Base-by-base conservation (phyloP, 2,888 invertebrate genomes). In the Plagiodera versicolora region DNA sequence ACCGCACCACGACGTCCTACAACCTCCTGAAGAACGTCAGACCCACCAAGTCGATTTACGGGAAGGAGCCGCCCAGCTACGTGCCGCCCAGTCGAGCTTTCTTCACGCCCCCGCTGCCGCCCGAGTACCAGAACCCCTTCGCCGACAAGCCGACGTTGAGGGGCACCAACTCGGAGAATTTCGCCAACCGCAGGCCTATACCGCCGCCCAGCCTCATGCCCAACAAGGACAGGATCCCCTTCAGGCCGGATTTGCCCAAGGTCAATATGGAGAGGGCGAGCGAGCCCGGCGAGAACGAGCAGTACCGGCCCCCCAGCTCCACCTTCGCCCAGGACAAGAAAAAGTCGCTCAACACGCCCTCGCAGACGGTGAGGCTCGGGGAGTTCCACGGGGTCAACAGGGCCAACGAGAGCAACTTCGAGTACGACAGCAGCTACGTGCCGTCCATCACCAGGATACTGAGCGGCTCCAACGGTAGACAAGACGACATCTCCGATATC, bases 141-240 rank as follows among this genome's bases (percentile, higher is more conserved):
- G 92, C 92, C n/a, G 92, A 93, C 77, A 93, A 92, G 79, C 93
- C 93, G 54, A 94, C 93, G 49, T 82, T 94, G 61, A 85, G 93
- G 72, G 79, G 80, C 16, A 86, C 86, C 46, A 86, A 86, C 77
- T 85, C 86, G 51, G 86, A 86, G 69, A 84, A 83, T 71, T 88
- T 87, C 74, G 86, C 86, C 68, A 89, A 89, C 76, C 82, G 91
- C 65, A 84, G 92, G 67, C 92, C 92, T 0, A 88, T 91, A 67
- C 91, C 91, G n/a, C 92, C 92, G 14, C 92, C 92, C 0, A 91
- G 91, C 61, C 82, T 91, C 62, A 90, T 90, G 72, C 91, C 91
- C 0, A 89, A 89, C 0, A 91, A 67, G 47, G 93, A 92, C 75
- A 83, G 92, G 72, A 92, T 94, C 75, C 94, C 94, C 8, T 89